A percentile compares a stretch with the other conserved stretches of the same genome.
These are phyloP conservation scores for Erannis defoliaria DNA, from an alignment of 2,888 invertebrate genomes.

Conservation along the genomic window DNA sequence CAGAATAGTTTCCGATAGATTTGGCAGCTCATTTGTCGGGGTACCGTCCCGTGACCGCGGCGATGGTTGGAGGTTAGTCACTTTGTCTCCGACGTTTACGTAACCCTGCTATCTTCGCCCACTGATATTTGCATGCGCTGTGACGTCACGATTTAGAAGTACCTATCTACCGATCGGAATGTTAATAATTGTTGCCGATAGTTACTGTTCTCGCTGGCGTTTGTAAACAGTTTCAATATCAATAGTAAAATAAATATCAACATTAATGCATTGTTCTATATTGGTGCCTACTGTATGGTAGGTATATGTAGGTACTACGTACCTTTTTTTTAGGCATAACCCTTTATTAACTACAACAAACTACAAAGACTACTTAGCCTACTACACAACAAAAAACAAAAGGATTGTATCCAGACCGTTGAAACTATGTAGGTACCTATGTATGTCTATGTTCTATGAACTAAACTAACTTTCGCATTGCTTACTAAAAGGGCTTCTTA, in stretches of 20 bases:
- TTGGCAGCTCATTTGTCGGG: conserved; percentile 51
- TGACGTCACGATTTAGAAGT: conserved; percentile 35
- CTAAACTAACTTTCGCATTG: neutral
- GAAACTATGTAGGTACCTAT: neutral
- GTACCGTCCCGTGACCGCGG: conserved; percentile 59
- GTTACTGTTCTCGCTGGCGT: conserved; percentile 18
- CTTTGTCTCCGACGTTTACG: conserved; percentile 46
- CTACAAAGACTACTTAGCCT: too few relatives aligned
- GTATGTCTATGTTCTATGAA: neutral
- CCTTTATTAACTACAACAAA: too few relatives aligned
- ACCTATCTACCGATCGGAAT: conserved; percentile 21
- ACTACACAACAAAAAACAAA: too few relatives aligned
- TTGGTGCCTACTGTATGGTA: too few relatives aligned
- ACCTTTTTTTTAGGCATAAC: too few relatives aligned
- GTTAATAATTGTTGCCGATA: conserved; percentile 27
- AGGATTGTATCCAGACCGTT: too few relatives aligned
- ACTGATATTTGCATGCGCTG: conserved; percentile 21
- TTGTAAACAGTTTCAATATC: conserved; percentile 32
- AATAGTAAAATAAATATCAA: conserved; percentile 8
- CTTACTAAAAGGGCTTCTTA: neutral
- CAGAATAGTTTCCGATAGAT: conserved; percentile 44
- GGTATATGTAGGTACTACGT: too few relatives aligned
- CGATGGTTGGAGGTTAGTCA: conserved; percentile 52
- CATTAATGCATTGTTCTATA: neutral
- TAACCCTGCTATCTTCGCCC: conserved; percentile 45